Evolutionary conservation across 2,113 vertebrate genomes (phyloP).

Genomic region (Charina bottae): DNA sequence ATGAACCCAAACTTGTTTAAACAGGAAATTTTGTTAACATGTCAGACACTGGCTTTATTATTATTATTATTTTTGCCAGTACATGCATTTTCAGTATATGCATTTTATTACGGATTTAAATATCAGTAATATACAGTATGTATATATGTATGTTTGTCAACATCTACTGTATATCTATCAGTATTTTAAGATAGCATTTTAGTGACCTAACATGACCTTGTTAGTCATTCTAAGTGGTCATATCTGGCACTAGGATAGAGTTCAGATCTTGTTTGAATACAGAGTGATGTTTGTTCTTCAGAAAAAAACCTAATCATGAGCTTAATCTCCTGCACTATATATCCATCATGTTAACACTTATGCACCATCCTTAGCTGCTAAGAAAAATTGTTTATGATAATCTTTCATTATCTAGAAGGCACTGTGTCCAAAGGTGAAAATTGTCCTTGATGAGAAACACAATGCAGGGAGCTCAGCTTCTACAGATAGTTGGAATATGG

Average conservation of each 20-base stretch:
- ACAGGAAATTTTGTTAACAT: accelerated
- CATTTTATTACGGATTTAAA: background rate
- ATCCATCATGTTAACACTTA: slow-evolving; percentile 64
- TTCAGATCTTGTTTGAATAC: slow-evolving; percentile 52
- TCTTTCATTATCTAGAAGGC: slow-evolving; percentile 62
- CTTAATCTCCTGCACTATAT: slow-evolving; percentile 48
- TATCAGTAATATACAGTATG: background rate
- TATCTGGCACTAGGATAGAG: slow-evolving; percentile 45
- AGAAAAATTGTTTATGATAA: slow-evolving; percentile 59
- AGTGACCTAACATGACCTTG: no score
- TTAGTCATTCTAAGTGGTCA: slow-evolving; percentile 3
- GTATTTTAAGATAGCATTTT: slow-evolving; percentile 30
- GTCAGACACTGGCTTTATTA: background rate
- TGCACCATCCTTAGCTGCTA: slow-evolving; percentile 55
- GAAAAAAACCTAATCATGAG: slow-evolving; percentile 48
- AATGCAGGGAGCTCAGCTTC: background rate
- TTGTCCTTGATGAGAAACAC: slow-evolving; percentile 60
- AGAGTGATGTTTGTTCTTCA: slow-evolving; percentile 47
- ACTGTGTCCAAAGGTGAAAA: slow-evolving; percentile 61
- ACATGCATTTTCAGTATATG: background rate
- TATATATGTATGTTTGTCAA: background rate
- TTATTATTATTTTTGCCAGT: background rate
- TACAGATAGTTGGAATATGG: background rate
- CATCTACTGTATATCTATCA: background rate
- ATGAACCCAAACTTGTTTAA: background rate